phyloP scores from a whole-genome alignment of 2,113 vertebrate species.

The Clinocottus analis region DNA sequence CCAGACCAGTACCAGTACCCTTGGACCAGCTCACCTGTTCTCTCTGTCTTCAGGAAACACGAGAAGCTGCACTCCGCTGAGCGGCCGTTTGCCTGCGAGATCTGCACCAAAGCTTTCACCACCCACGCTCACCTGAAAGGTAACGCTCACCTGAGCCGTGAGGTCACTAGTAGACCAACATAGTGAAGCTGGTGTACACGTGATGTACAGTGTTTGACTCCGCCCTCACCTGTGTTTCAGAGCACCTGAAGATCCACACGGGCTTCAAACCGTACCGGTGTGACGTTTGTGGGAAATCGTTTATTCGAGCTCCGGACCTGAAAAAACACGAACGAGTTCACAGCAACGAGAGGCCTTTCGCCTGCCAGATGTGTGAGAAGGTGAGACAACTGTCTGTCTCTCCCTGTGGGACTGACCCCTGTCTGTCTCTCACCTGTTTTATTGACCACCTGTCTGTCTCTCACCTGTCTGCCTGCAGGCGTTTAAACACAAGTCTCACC shows the following conservation, averaged over 20 bases:
- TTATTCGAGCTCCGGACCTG: constrained; percentile 77
- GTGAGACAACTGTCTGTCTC: constrained; percentile 21
- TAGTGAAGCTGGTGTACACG: no score
- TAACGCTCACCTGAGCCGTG: constrained; percentile 40
- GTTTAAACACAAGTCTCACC: constrained; percentile 79
- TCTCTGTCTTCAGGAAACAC: constrained; percentile 79
- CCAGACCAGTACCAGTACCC: background rate
- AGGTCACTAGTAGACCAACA: background rate
- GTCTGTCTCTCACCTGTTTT: no score
- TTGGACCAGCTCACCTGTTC: background rate
- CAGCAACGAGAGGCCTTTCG: constrained; percentile 78
- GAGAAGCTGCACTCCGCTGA: constrained; percentile 98
- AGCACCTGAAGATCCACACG: constrained; percentile 80
- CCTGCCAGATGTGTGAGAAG: constrained; percentile 81
- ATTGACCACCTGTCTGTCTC: background rate
- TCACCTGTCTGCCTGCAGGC: constrained; percentile 57
- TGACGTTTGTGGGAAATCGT: constrained; percentile 79
- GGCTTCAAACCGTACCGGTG: constrained; percentile 79
- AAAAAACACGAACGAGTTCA: constrained; percentile 79
- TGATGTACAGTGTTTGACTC: background rate
- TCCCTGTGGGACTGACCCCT: no score
- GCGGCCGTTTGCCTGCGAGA: constrained; percentile 95
- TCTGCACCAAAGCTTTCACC: constrained; percentile 98
- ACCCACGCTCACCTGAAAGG: constrained; percentile 97
- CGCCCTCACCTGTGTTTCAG: constrained; percentile 45